Conservation (phyloP, 2,113 vertebrate genomes). For the Sander lucioperca region DNA sequence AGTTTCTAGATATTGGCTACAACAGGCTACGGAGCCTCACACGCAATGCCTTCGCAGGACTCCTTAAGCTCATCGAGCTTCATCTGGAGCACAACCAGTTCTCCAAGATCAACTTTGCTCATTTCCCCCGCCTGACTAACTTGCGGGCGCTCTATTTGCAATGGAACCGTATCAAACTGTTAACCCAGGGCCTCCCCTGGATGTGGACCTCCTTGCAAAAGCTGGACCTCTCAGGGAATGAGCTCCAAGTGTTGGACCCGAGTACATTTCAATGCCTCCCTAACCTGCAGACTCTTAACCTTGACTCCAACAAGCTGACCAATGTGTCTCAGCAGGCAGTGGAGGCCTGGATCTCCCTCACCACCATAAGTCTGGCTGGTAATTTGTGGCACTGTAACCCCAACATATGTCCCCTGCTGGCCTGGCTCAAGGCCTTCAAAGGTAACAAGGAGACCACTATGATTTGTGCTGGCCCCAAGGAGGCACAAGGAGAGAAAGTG, state of each 20-base stretch:
- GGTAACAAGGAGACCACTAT: slow-evolving; percentile 94
- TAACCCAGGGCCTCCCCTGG: slow-evolving; percentile 95
- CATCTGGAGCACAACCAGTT: slow-evolving; percentile 99
- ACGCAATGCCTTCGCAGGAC: slow-evolving; percentile 94
- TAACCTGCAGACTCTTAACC: slow-evolving; percentile 94
- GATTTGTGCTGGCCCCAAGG: slow-evolving; percentile 96
- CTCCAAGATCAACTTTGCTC: slow-evolving; percentile 96
- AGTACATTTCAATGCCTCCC: slow-evolving; percentile 95
- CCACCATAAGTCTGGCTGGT: slow-evolving; percentile 94
- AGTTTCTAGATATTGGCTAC: slow-evolving; percentile 97
- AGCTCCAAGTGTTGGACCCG: slow-evolving; percentile 90
- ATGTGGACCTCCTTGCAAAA: slow-evolving; percentile 98
- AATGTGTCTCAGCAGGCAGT: slow-evolving; percentile 95
- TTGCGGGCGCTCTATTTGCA: slow-evolving; percentile 95
- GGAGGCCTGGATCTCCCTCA: slow-evolving; percentile 94
- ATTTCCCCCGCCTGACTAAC: slow-evolving; percentile 96
- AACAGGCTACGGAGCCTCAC: slow-evolving; percentile 95
- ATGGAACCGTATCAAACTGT: slow-evolving; percentile 94
- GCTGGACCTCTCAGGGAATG: slow-evolving; percentile 97
- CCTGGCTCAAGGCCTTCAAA: slow-evolving; percentile 96
- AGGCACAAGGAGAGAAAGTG: slow-evolving; percentile 95
- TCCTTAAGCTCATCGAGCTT: slow-evolving; percentile 94
- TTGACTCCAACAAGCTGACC: slow-evolving; percentile 98
- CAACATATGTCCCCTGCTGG: slow-evolving; percentile 93
- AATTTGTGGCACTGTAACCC: slow-evolving; percentile 97